Base-by-base conservation (phyloP, 2,888 invertebrate genomes). In the Chromoteleia sp. region DNA sequence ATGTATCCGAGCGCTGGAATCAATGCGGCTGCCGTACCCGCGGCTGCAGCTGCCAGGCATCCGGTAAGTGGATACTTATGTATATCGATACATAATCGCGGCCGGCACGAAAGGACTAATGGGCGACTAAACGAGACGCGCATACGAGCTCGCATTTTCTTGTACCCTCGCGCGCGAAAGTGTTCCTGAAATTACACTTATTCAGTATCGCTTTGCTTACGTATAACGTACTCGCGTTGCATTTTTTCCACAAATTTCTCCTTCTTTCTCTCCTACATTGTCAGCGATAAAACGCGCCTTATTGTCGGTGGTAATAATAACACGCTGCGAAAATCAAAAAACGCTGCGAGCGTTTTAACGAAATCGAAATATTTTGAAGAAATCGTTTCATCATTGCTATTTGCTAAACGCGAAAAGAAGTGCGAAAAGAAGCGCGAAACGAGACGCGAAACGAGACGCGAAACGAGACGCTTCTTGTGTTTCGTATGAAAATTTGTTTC, bases 1-100 rank as follows among this genome's bases (percentile, higher is more conserved):
- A 96, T 96, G 96, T 96, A 96, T 94, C 96, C 96, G 85, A 95
- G 95, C 93, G 95, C 96, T 93, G 96, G 96, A 93, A 96, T 96
- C 95, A 96, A 96, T 93, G 96, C 96, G 92, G 96, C 96, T 92
- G 96, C 96, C 92, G 96, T 95, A 92, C 96, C 96, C 91, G 96
- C 96, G 91, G 96, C 95, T 92, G 96, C 95, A 93, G 96, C 96
- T 93, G 96, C 96, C 85, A 95, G 96, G 93, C 96, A 96, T 94
- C 96, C 96, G 95, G 96, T 96, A 93, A 95, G 95, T 93, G 80
- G 67, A 70, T 75, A 78, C 81, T 78, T 61, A 67, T 70, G 68
- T 80, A 61, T 63, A 54, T 65, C 61, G 78, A 77, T 78, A 80
- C 61, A 75, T 71, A 81, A 76, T 81, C 81, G 67, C 73, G 65